These are phyloP conservation scores for Pristionchus fissidentatus DNA, from an alignment of 2,888 invertebrate species.

Conservation along the genomic window DNA sequence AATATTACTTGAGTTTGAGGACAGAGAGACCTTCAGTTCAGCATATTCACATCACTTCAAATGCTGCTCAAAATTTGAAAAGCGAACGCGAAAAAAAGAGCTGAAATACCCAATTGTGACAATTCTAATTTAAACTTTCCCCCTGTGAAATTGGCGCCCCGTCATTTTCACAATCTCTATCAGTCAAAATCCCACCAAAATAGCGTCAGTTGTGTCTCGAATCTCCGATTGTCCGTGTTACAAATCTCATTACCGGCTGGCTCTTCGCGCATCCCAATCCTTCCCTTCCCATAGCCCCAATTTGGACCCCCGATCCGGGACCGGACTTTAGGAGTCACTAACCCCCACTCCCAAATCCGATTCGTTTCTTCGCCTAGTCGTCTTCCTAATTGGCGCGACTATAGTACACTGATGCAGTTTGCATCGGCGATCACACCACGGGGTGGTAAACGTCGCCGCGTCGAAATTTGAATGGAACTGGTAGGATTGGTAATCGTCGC, in stretches of 20 bases:
- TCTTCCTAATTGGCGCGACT: neutral
- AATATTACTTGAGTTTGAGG: no score
- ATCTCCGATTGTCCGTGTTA: neutral
- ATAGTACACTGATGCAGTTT: constrained; percentile 2
- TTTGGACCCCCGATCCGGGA: constrained; percentile 5
- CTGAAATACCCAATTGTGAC: no score
- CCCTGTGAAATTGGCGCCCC: no score
- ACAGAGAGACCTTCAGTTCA: neutral
- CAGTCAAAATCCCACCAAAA: no score
- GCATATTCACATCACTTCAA: no score
- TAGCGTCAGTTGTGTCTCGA: neutral
- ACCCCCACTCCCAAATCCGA: neutral
- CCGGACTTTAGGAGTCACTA: neutral
- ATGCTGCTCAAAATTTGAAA: no score
- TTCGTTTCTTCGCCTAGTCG: neutral
- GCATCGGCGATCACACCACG: neutral
- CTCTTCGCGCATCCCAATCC: neutral
- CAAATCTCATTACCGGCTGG: constrained; percentile 46
- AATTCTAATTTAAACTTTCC: no score
- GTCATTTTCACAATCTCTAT: neutral
- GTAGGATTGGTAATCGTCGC: constrained; percentile 13
- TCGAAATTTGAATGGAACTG: neutral
- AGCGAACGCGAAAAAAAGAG: no score
- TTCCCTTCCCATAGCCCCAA: neutral
- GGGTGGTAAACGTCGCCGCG: constrained; percentile 26